These are phyloP conservation scores for Panagrolaimus sp. DNA, from an alignment of 1,140 invertebrate species.

Conservation along the genomic window DNA sequence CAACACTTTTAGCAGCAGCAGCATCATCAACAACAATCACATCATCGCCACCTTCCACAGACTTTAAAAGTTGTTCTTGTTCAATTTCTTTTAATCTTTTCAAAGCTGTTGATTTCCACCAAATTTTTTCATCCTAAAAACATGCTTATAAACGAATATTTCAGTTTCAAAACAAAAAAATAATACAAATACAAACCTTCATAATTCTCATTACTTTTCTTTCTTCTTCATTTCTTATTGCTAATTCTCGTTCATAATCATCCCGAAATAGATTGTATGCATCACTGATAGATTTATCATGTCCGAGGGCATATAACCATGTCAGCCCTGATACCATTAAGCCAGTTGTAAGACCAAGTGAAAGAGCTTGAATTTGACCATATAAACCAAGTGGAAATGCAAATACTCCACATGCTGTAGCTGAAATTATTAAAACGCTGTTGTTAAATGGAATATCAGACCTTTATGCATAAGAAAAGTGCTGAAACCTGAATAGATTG, in stretches of 20 bases:
- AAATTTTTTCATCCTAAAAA: too few relatives aligned
- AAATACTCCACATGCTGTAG: conserved; percentile 10
- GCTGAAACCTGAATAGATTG: conserved; percentile 8
- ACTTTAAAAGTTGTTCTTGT: too few relatives aligned
- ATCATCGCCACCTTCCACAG: too few relatives aligned
- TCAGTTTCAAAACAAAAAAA: not conserved
- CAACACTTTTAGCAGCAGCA: too few relatives aligned
- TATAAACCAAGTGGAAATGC: conserved; percentile 7
- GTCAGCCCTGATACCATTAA: not conserved
- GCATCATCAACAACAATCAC: too few relatives aligned
- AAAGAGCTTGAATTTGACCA: conserved; percentile 5
- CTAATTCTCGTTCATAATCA: conserved; percentile 6
- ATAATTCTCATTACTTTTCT: not conserved
- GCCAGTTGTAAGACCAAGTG: conserved; percentile 1
- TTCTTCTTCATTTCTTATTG: conserved; percentile 8
- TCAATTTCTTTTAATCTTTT: too few relatives aligned
- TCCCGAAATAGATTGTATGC: not conserved
- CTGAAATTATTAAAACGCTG: conserved; percentile 2
- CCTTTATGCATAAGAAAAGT: conserved; percentile 11
- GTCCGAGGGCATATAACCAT: not conserved
- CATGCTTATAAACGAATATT: too few relatives aligned
- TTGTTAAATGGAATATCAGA: conserved; percentile 16
- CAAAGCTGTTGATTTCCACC: too few relatives aligned
- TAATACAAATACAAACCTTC: conserved; percentile 13
- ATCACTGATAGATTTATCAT: conserved; percentile 7